Evolutionary conservation across 1,140 invertebrate genomes (phyloP).

Genomic region (Heliothis subflexa): DNA sequence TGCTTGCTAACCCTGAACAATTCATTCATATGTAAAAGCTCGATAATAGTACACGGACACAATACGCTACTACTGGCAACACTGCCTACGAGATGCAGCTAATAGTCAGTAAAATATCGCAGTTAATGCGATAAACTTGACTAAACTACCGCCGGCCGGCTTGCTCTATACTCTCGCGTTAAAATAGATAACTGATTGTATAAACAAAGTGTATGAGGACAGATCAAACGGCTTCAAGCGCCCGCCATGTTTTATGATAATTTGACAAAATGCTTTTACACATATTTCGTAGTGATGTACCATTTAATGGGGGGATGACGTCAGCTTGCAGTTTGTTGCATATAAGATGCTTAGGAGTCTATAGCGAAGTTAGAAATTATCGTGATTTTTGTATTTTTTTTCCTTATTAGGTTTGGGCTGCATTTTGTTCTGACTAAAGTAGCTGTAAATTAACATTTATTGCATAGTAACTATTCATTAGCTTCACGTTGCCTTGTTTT

Average conservation of each 20-base stretch:
- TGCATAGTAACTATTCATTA: too few species aligned
- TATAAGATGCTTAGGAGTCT: neutral
- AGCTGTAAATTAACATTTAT: too few species aligned
- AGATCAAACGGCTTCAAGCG: slow-evolving; percentile 24
- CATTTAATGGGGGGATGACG: neutral
- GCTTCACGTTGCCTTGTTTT: too few species aligned
- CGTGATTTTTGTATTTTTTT: too few species aligned
- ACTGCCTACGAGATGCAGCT: slow-evolving; percentile 6
- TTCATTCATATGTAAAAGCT: neutral
- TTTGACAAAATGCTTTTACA: slow-evolving; percentile 37
- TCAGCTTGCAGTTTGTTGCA: neutral
- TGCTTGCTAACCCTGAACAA: neutral
- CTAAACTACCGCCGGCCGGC: slow-evolving; percentile 39
- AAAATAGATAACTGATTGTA: slow-evolving; percentile 51
- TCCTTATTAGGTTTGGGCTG: too few species aligned
- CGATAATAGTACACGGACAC: neutral
- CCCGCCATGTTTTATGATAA: slow-evolving; percentile 27
- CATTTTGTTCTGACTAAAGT: too few species aligned
- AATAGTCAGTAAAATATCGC: slow-evolving; percentile 47
- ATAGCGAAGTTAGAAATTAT: too few species aligned
- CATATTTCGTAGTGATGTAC: slow-evolving; percentile 24
- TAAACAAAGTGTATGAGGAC: slow-evolving; percentile 37
- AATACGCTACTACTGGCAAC: slow-evolving; percentile 27
- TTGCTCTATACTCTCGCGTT: slow-evolving; percentile 27
- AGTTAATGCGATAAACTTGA: slow-evolving; percentile 46